These are phyloP conservation scores for Pedicia rivosa DNA, from an alignment of 2,888 invertebrate genomes.

Conservation along the genomic window DNA sequence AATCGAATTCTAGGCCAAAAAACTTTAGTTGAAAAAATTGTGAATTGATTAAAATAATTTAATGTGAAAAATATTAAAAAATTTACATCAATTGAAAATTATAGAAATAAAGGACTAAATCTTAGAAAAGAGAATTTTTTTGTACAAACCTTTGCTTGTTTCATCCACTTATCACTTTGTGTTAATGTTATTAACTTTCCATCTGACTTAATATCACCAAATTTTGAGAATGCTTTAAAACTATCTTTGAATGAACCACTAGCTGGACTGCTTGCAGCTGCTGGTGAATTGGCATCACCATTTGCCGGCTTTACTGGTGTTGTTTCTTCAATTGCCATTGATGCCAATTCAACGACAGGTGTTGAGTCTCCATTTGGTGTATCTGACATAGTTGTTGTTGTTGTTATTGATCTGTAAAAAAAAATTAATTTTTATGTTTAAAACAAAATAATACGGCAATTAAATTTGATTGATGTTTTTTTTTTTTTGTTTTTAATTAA, in stretches of 20 bases:
- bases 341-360: conserved; percentile 24
- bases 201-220: conserved; percentile 73
- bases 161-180: conserved; percentile 90
- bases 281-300: conserved; percentile 14
- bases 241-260: conserved; percentile 40
- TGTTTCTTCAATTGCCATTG: conserved; percentile 21
- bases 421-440: background rate
- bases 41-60: no score
- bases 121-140: no score
- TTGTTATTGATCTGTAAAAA: conserved; percentile 12
- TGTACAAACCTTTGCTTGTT: conserved; percentile 55
- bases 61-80: no score
- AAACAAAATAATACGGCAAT: background rate
- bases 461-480: background rate
- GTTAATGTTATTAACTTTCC: conserved; percentile 75
- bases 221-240: conserved; percentile 70
- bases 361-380: conserved; percentile 15
- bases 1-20: no score
- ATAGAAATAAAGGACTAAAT: no score
- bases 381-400: conserved; percentile 13
- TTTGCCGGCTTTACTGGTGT: no score
- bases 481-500: background rate
- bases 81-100: no score
- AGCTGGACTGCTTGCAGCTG: conserved; percentile 16
- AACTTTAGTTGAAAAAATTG: no score